phyloP scores from a whole-genome alignment of 1,140 invertebrate genomes.

The Lordiphosa mommai region DNA sequence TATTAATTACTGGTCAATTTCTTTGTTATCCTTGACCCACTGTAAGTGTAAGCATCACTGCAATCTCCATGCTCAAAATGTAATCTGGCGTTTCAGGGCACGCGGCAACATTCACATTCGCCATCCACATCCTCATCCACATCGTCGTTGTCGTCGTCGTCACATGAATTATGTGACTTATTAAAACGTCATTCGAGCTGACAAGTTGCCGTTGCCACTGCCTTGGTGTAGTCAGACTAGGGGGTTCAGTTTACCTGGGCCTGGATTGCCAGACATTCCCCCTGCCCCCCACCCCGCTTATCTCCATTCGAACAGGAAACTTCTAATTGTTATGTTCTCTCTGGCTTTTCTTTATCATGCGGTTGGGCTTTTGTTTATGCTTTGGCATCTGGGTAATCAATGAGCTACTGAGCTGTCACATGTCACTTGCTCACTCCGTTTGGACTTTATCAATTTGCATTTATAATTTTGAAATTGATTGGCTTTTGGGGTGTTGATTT shows the following conservation, averaged over 20 bases:
- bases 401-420: slow-evolving; percentile 36
- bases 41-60: slow-evolving; percentile 7
- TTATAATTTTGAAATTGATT: slow-evolving; percentile 55
- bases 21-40: slow-evolving; percentile 1
- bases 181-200: slow-evolving; percentile 75
- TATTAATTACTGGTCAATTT: no score
- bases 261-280: neutral
- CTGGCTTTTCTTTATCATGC: slow-evolving; percentile 11
- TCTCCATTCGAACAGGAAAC: slow-evolving; percentile 42
- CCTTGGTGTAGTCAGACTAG: slow-evolving; percentile 4
- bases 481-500: slow-evolving; percentile 2
- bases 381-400: slow-evolving; percentile 39
- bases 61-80: slow-evolving; percentile 32
- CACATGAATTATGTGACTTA: slow-evolving; percentile 78
- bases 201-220: slow-evolving; percentile 73
- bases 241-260: slow-evolving; percentile 13
- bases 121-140: slow-evolving; percentile 5
- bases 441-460: slow-evolving; percentile 55
- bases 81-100: slow-evolving; percentile 38
- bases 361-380: slow-evolving; percentile 37
- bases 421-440: neutral
- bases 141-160: slow-evolving; percentile 11
- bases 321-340: slow-evolving; percentile 63
- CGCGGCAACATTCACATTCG: slow-evolving; percentile 45
- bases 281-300: neutral